Base-by-base conservation (phyloP, 2,113 vertebrate species). In the Centropristis striata region DNA sequence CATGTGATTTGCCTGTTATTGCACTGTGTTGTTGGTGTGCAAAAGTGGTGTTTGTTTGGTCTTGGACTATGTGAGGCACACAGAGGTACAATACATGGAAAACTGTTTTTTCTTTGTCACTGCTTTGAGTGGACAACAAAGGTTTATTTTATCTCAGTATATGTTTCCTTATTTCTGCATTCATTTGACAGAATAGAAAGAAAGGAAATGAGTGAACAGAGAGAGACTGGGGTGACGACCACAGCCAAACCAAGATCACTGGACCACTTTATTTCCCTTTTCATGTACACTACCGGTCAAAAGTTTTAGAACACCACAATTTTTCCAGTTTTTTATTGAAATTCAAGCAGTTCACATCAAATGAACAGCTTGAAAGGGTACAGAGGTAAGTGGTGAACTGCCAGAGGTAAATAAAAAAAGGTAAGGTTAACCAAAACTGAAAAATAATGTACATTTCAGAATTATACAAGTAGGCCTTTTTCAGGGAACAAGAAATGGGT, bases 1-100 rank as follows among this genome's bases (percentile, higher is more conserved):
- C 59, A 37, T 80, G 49, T 66, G 57, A 84, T 88, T 58, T 74
- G 72, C 41, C 39, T 75, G 70, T 77, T 71, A 54, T 41, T 75
- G 44, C 51, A 44, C 16, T 72, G 28, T 71, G 71, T 64, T 67
- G 65, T 51, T 12, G 16, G 42, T 75, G 60, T 73, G 25, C 9
- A 4, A 50, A 27, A 32, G 65, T 53, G 25, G 16, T 49, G 72
- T 72, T 76, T 73, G 75, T 39, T 25, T 71, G 47, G 70, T 74
- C 57, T 28, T 39, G 12, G 4, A 27, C 28, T 46, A 37, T 36
- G 21, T 72, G 61, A 64, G 16, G 20, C 63, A 55, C 54, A 21
- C 49, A 81, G 44, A 71, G 44, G 36, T 58, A 0, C 68, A 73
- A 28, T 58, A 46, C 67, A 74, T 65, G 54, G 72, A 54, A 57